These are phyloP conservation scores for Drosophila dives DNA, from an alignment of 2,888 invertebrate genomes.

Conservation along the genomic window DNA sequence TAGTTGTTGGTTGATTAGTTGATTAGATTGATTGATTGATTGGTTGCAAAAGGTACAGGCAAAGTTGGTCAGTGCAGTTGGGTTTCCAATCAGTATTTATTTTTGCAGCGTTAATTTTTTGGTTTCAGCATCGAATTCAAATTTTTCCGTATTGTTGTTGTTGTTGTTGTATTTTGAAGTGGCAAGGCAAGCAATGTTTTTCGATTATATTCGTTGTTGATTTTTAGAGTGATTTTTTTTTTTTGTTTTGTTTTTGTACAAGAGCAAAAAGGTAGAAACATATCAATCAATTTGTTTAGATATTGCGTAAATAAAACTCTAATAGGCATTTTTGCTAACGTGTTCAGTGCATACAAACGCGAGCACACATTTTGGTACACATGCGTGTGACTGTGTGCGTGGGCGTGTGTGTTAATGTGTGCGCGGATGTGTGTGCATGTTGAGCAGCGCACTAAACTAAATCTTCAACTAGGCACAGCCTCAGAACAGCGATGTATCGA, in stretches of 20 bases:
- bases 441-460: conserved; percentile 32
- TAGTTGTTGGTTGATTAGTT: conserved; percentile 14
- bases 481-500: conserved; percentile 26
- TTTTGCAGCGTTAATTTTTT: conserved; percentile 13
- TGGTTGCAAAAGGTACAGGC: conserved; percentile 31
- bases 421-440: conserved; percentile 18
- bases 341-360: conserved; percentile 42
- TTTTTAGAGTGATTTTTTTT: conserved; percentile 11
- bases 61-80: conserved; percentile 41
- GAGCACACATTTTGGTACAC: conserved; percentile 7
- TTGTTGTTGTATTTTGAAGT: conserved; percentile 52
- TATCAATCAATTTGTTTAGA: conserved; percentile 58
- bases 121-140: conserved; percentile 50
- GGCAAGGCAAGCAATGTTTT: conserved; percentile 71
- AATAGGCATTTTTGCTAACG: conserved; percentile 30
- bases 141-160: conserved; percentile 44
- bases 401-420: not conserved
- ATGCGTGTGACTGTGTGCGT: not conserved
- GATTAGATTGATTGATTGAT: not conserved
- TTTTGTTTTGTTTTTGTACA: conserved; percentile 37
- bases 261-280: conserved; percentile 43
- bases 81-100: conserved; percentile 43
- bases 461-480: conserved; percentile 13
- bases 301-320: conserved; percentile 46
- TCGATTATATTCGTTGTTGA: conserved; percentile 38